A percentile compares a stretch with the other conserved stretches of the same genome.
phyloP scores from a whole-genome alignment of 1,140 invertebrate species.

The Diabrotica virgifera region DNA sequence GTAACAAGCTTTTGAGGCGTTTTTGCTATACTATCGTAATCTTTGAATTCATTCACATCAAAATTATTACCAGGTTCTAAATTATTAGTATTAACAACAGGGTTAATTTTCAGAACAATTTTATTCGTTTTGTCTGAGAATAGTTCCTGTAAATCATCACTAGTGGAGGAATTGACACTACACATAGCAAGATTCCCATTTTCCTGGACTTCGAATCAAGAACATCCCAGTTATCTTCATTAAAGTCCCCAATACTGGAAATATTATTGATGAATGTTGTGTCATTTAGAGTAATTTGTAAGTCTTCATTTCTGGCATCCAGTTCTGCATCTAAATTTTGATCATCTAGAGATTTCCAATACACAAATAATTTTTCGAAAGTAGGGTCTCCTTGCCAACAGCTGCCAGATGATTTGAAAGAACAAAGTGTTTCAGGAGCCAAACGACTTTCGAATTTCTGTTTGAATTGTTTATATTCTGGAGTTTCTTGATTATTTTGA shows the following conservation, averaged over 20 bases:
- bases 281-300: slow-evolving; percentile 9
- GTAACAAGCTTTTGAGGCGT: neutral
- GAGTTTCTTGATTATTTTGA: neutral
- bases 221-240: slow-evolving; percentile 4
- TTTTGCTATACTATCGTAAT: too few relatives aligned
- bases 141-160: too few relatives aligned
- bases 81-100: neutral
- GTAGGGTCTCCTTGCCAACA: slow-evolving; percentile 9
- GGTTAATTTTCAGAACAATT: neutral
- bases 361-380: slow-evolving; percentile 15
- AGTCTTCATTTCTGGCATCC: neutral
- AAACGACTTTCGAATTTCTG: neutral
- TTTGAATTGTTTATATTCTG: neutral
- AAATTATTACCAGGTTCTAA: too few relatives aligned
- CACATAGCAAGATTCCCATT: neutral
- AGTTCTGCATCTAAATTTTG: neutral
- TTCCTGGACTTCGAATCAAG: neutral
- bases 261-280: slow-evolving; percentile 14
- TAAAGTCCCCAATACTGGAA: neutral
- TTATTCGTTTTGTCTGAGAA: neutral
- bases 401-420: neutral
- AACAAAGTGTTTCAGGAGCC: too few relatives aligned
- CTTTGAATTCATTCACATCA: too few relatives aligned
- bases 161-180: neutral
- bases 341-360: slow-evolving; percentile 11